Percentiles rank a stretch among this genome's conserved stretches.
These are phyloP conservation scores for Sitta carolinensis DNA, from an alignment of 2,797 vertebrate species.

Conservation along the genomic window DNA sequence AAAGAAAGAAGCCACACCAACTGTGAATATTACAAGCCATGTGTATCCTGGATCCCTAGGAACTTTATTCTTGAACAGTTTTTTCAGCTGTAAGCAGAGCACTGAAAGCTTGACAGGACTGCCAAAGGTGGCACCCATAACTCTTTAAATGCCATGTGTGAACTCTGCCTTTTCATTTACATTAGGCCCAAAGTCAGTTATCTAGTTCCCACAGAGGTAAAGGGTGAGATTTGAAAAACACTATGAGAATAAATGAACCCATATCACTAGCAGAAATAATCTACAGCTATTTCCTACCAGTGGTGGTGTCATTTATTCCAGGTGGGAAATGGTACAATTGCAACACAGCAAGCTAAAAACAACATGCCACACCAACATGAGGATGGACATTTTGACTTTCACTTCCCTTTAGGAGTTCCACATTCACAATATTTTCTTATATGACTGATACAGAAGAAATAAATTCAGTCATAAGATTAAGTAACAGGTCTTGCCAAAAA, in stretches of 20 bases:
- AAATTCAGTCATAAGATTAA: not conserved
- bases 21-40: not conserved
- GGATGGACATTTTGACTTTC: not conserved
- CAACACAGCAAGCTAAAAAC: not conserved
- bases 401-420: not conserved
- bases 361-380: not conserved
- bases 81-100: not conserved
- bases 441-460: not conserved
- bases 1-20: not conserved
- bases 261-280: not conserved
- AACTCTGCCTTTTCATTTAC: not conserved
- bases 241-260: not conserved
- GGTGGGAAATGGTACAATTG: not conserved
- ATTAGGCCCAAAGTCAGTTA: not conserved
- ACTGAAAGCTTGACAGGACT: not conserved
- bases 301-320: not conserved
- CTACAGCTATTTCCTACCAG: not conserved
- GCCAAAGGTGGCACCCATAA: not conserved
- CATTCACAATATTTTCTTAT: not conserved
- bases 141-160: not conserved
- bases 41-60: not conserved
- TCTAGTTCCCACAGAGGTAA: not conserved
- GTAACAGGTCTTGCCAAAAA: slow-evolving; percentile 17
- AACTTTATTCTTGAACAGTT: not conserved
- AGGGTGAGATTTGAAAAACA: not conserved